phyloP scores from a whole-genome alignment of 2,888 invertebrate genomes.

The Arenicola marina region DNA sequence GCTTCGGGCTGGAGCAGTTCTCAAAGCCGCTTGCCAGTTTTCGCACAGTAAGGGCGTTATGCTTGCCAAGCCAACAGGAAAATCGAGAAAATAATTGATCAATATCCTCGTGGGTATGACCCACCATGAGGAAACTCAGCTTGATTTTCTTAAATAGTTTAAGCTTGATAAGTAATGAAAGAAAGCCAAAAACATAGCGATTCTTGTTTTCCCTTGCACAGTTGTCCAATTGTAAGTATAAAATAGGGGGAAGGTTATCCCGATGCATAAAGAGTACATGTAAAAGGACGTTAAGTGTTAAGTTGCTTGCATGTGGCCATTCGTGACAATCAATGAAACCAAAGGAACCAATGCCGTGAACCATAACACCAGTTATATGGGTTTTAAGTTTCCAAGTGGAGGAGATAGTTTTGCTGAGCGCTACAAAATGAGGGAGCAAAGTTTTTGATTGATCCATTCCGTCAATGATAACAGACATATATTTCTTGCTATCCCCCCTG shows the following conservation, averaged over 20 bases:
- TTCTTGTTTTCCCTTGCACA: slow-evolving; percentile 6
- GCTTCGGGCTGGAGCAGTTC: no score
- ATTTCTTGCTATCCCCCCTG: neutral
- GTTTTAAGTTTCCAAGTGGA: neutral
- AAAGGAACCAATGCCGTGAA: neutral
- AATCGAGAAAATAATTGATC: slow-evolving; percentile 1
- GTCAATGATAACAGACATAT: neutral
- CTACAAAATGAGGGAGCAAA: neutral
- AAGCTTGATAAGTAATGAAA: neutral
- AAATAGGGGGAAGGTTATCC: neutral
- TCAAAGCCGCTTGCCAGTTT: no score
- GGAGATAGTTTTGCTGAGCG: neutral
- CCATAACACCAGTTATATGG: neutral
- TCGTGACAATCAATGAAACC: neutral
- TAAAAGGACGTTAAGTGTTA: neutral
- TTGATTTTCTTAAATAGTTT: neutral
- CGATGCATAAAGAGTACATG: neutral
- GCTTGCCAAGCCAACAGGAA: no score
- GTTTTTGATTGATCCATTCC: slow-evolving; percentile 6
- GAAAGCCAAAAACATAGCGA: neutral
- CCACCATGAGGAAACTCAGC: slow-evolving; percentile 1
- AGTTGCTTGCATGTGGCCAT: neutral
- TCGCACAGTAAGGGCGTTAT: no score
- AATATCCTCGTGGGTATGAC: slow-evolving; percentile 2
- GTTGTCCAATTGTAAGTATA: no score